Evolutionary conservation across 2,113 vertebrate genomes (phyloP), one percentile per base, ranked within the genome.

Genomic region (Thamnaconus septentrionalis): DNA sequence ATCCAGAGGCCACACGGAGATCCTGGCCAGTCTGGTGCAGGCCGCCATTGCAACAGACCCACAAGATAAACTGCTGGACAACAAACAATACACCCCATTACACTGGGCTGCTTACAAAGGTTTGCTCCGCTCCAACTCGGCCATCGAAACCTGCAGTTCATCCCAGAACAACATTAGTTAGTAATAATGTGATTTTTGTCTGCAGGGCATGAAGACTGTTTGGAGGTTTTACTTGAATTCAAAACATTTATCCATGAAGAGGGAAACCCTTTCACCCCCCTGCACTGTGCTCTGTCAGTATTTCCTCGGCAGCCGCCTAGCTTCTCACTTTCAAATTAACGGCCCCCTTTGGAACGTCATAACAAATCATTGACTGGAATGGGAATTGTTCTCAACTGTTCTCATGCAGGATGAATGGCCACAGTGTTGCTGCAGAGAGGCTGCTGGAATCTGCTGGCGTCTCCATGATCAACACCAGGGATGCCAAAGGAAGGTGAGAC

Each of bases 231-330:
- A 97, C 95, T 99, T 96, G 97, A 99, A 96, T 94, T 95, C 85
- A 97, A 96, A 91, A 94, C 93, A 40, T 94, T 94, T 88, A 93
- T 93, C 46, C 94, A 96, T 89, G 90, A 95, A 78, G 96, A 98
- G 90, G 95, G 94, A 93, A 98, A 98, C 73, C 92, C 94, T 88
- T 99, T 98, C 89, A 97, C 94, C 87, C 95, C 96, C 84, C 94
- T 99, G 94, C 96, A 99, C 95, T 99, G 97, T 96, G 96, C 97
- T 94, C 94, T 98, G 97, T 99, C 88, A 97, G 97, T 93, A 47
- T 56, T 46, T 1, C 48, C 6, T 10, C 18, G 4, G 46, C 5
- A 4, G 10, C 6, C 12, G 1, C 31, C 53, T 18, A 18, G 5
- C n/a, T 41, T 31, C 11, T 46, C 6, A 41, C 10, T 11, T 6